Conservation (phyloP, 2,113 vertebrate genomes). For the Aleadryas rufinucha region DNA sequence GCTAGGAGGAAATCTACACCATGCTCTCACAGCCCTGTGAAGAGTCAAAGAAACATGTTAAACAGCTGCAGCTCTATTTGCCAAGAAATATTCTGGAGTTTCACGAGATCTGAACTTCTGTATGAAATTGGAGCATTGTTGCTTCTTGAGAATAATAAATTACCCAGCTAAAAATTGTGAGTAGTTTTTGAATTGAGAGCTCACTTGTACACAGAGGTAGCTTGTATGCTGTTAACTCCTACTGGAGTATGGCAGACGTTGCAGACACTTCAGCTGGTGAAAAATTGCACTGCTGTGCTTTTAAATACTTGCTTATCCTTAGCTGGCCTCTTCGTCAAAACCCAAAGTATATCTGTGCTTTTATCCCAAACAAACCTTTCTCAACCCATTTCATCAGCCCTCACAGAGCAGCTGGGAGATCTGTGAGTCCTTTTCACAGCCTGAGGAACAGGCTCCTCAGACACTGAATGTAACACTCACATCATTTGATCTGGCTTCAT, state of each 20-base stretch:
- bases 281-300: background rate
- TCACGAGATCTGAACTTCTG: background rate
- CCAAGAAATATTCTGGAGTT: background rate
- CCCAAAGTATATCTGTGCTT: background rate
- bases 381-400: background rate
- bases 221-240: background rate
- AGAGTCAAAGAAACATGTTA: background rate
- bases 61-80: background rate
- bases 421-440: background rate
- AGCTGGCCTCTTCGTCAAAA: background rate
- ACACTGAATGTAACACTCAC: background rate
- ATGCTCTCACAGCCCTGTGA: background rate
- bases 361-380: background rate
- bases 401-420: background rate
- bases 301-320: background rate
- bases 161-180: background rate
- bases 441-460: background rate
- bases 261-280: background rate
- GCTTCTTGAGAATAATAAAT: background rate
- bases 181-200: background rate
- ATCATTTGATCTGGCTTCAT: background rate
- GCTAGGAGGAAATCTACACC: background rate
- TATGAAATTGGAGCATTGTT: background rate
- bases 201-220: background rate
- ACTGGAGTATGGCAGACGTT: background rate